Base-by-base conservation (phyloP, 2,888 invertebrate species). In the Microchrysa polita region DNA sequence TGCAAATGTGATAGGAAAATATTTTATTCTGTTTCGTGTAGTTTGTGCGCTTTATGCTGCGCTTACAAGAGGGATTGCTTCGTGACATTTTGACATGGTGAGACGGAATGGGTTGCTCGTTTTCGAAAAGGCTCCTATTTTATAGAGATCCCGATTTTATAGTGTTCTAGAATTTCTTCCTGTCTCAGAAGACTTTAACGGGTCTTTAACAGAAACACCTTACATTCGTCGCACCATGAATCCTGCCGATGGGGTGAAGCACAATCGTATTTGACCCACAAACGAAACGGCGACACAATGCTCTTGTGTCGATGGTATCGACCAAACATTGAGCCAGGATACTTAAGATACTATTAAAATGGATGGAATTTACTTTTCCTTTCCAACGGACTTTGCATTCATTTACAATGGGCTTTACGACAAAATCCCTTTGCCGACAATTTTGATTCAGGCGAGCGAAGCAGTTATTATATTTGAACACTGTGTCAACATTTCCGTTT, bases 341-440 rank as follows among this genome's bases (percentile, higher is more conserved):
- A 48, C 12, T 48, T 48, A 7, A n/a, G 48, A n/a, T 48, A 48
- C 48, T n/a, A 48, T 48, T n/a, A 48, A 48, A 48, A 48, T 48
- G 23, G 23, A 59, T 7, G 59, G 23, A 22, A 23, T 59, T 59
- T 59, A 23, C 27, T 22, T 23, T 59, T 9, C 59, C 59, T 22
- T 59, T 23, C 27, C 27, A 5, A 48, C 44, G 22, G 65, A 65
- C 65, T 65, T 65, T 65, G 48, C 65, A 65, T 65, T 65, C 44
- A 65, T 65, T 65, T 65, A 65, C 65, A 65, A 65, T 65, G 23
- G 65, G 65, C 44, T 65, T 48, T 42, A 12, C 65, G 9, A 1
- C 1, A 20, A 65, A 65, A 34, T 34, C 65, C 34, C 48, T 44
- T 44, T 65, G 18, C n/a, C 44, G 20, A 48, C 48, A 48, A 20